A percentile compares a stretch with the other conserved stretches of the same genome.
Evolutionary conservation across 1,140 invertebrate genomes (phyloP).

Genomic region (Potamilus streckersoni): DNA sequence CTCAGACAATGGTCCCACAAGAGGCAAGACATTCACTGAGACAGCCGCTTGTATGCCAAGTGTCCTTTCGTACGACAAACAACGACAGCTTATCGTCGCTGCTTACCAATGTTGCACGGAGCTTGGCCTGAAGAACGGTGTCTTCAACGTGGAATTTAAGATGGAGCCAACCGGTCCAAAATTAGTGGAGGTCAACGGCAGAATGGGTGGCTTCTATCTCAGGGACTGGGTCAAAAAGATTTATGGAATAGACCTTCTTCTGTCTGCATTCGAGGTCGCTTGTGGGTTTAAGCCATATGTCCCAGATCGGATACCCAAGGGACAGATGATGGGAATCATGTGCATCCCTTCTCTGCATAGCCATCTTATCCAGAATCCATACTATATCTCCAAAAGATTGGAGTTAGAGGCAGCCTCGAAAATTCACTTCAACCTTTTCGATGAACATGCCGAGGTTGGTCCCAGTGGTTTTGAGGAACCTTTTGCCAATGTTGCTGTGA

Average conservation of each 20-base stretch:
- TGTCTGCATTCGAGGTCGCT: too few species aligned
- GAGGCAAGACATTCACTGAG: conserved; percentile 30
- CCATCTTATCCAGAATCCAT: too few species aligned
- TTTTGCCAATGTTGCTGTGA: too few species aligned
- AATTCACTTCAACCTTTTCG: too few species aligned
- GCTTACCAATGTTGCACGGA: conserved; percentile 48
- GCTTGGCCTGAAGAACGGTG: conserved; percentile 41
- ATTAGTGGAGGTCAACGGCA: conserved; percentile 48
- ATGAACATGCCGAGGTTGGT: too few species aligned
- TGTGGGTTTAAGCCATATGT: too few species aligned
- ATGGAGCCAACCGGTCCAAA: conserved; percentile 47
- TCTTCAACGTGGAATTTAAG: conserved; percentile 53
- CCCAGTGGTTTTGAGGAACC: too few species aligned
- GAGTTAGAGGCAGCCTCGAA: too few species aligned
- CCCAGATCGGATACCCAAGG: too few species aligned
- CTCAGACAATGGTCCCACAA: conserved; percentile 51
- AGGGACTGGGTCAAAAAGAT: conserved; percentile 44
- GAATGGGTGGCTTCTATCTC: conserved; percentile 53
- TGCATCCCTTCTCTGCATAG: too few species aligned
- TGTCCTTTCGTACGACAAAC: conserved; percentile 33
- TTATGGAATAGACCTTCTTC: conserved; percentile 11
- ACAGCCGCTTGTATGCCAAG: conserved; percentile 40
- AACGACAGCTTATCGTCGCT: conserved; percentile 37
- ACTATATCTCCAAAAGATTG: too few species aligned
- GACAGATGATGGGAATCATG: too few species aligned